Base-by-base conservation (phyloP, 2,797 vertebrate genomes). In the Capromys pilorides region DNA sequence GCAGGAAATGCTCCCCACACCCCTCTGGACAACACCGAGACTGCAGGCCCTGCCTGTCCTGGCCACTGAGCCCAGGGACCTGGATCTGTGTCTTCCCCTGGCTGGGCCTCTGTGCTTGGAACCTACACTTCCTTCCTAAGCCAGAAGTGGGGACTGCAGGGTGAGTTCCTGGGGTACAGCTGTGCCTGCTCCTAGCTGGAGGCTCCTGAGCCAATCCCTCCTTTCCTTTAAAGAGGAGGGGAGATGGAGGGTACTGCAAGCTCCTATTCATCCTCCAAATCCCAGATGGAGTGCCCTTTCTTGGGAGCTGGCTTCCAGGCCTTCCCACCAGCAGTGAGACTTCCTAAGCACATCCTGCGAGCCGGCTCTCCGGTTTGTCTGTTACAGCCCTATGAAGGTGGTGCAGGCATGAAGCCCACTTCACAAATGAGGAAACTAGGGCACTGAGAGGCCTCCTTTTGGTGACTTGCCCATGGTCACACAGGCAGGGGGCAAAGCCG, bases 211-310 rank as follows among this genome's bases (percentile, higher is more conserved):
- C 24, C 33, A 51, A 3, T n/a, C 22, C 5, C 3, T 45, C 22
- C 3, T 41, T 49, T 67, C 73, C 57, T 64, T 82, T 45, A 90
- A 24, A 66, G n/a, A 90, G 10, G 22, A 12, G 39, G 78, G 61
- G 26, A 36, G 28, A 57, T 11, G 14, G 64, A 28, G 9, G 1
- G 14, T 13, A 84, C 69, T 0, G 39, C 24, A 85, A 69, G 93
- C 81, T 92, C 88, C 82, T 95, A 36, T 4, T 86, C 61, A 92
- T 9, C 77, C 86, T 73, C 83, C 83, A 92, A 93, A 77, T 33
- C 79, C 88, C 82, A 79, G 36, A 28, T 41, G 64, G 73, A 77
- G 69, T 41, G 51, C 26, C 45, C 64, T 26, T 36, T 57, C 33
- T 81, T 4, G 6, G 82, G 79, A 75, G 9, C 57, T 4, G 13